Evolutionary conservation across 2,113 vertebrate species (phyloP).

Genomic region (Solea solea): DNA sequence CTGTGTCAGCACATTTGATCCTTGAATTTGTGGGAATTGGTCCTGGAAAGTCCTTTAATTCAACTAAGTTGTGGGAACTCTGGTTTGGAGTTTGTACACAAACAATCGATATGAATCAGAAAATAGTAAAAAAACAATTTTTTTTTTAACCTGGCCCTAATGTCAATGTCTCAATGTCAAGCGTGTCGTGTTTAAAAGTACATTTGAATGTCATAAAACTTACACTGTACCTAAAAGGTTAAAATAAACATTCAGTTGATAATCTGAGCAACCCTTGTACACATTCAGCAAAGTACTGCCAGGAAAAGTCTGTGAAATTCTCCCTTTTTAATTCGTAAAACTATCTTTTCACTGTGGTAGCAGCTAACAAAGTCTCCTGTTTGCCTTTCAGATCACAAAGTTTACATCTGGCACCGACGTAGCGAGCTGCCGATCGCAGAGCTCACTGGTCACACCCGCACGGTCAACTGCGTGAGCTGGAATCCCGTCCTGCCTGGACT

Average conservation of each 20-base stretch:
- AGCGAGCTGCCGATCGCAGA: conserved; percentile 97
- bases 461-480: conserved; percentile 98
- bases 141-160: too few species aligned
- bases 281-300: not conserved
- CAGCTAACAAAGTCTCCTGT: not conserved
- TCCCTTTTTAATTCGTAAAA: not conserved
- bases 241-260: not conserved
- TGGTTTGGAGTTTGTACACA: too few species aligned
- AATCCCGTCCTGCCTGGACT: conserved; percentile 93
- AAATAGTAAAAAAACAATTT: too few species aligned
- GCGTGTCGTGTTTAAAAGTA: too few species aligned
- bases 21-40: too few species aligned
- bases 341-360: not conserved
- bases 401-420: conserved; percentile 98
- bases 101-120: too few species aligned
- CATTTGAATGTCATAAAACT: not conserved
- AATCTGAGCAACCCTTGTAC: not conserved
- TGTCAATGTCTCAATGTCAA: too few species aligned
- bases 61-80: too few species aligned
- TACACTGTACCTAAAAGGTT: not conserved
- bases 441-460: conserved; percentile 95
- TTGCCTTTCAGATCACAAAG: conserved; percentile 90
- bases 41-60: too few species aligned
- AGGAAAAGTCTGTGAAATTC: not conserved
- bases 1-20: too few species aligned